Percentiles rank a stretch among this genome's conserved stretches.
Evolutionary conservation across 2,888 invertebrate species (phyloP).

Genomic region (Apamea sordens): DNA sequence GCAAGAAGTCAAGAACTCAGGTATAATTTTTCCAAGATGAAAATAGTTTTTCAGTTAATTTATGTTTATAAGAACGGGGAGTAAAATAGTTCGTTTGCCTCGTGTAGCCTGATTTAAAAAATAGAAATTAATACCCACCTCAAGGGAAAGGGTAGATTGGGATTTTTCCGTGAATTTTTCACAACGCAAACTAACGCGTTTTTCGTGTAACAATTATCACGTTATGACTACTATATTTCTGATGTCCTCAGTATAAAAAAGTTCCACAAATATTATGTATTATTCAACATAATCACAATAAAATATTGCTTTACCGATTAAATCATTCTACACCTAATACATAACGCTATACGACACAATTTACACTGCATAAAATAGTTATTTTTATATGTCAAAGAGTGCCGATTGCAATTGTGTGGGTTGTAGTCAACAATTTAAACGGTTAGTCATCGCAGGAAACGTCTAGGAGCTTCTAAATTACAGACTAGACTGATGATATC

Average conservation of each 20-base stretch:
- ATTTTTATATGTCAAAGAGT: conserved; percentile 79
- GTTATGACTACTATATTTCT: conserved; percentile 6
- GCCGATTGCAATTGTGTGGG: conserved; percentile 84
- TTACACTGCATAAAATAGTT: conserved; percentile 53
- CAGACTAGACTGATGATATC: conserved; percentile 79
- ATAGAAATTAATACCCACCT: neutral
- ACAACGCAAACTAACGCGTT: conserved; percentile 11
- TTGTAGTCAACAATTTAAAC: conserved; percentile 79
- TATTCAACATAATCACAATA: conserved; percentile 29
- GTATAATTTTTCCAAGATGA: conserved; percentile 22
- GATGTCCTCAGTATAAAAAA: conserved; percentile 1
- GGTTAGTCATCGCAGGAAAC: conserved; percentile 86
- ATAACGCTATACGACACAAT: conserved; percentile 52
- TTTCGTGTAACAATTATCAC: conserved; percentile 29
- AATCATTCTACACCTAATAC: conserved; percentile 53
- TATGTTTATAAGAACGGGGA: conserved; percentile 33
- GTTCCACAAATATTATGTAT: conserved; percentile 1
- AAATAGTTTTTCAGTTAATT: conserved; percentile 44
- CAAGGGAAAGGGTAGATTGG: conserved; percentile 5
- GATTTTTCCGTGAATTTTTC: neutral
- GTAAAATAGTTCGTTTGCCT: neutral
- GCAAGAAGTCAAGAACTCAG: conserved; percentile 19
- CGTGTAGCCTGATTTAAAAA: conserved; percentile 6
- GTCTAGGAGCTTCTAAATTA: conserved; percentile 83
- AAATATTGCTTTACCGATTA: conserved; percentile 30